These are phyloP conservation scores for Chalcis sispes DNA, from an alignment of 2,888 invertebrate species.

Conservation along the genomic window DNA sequence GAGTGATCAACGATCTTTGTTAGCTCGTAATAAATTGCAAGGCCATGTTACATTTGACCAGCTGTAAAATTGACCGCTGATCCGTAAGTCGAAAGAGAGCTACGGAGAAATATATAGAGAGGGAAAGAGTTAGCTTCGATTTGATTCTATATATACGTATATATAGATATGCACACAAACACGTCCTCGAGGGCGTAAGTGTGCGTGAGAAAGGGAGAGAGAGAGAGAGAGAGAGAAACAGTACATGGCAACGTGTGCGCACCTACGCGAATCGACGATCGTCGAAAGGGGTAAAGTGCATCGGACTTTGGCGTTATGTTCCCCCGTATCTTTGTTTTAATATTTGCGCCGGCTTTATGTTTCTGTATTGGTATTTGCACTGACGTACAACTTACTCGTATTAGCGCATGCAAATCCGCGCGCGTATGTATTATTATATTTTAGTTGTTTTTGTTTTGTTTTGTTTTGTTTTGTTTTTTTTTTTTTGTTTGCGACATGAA, in stretches of 20 bases:
- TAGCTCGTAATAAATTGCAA: conserved; percentile 49
- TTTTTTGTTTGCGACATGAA: too few species aligned
- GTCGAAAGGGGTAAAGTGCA: not conserved
- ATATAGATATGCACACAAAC: not conserved
- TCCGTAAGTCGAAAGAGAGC: conserved; percentile 16
- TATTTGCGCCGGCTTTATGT: too few species aligned
- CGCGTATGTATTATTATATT: too few species aligned
- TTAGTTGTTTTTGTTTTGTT: too few species aligned
- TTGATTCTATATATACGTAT: conserved; percentile 20
- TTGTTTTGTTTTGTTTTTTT: too few species aligned
- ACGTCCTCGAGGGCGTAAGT: not conserved
- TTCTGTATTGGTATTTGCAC: too few species aligned
- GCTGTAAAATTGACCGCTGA: conserved; percentile 49
- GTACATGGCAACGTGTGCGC: too few species aligned
- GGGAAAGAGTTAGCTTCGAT: conserved; percentile 17
- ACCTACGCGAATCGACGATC: conserved; percentile 3
- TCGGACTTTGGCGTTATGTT: not conserved
- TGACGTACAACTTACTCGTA: too few species aligned
- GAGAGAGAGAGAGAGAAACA: not conserved
- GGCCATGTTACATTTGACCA: conserved; percentile 14
- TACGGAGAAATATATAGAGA: not conserved
- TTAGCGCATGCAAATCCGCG: too few species aligned
- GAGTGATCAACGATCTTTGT: conserved; percentile 47
- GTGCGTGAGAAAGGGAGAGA: conserved; percentile 1
- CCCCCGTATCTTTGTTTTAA: too few species aligned